phyloP scores from a whole-genome alignment of 2,797 vertebrate genomes.

The Aulostomus chinensis region DNA sequence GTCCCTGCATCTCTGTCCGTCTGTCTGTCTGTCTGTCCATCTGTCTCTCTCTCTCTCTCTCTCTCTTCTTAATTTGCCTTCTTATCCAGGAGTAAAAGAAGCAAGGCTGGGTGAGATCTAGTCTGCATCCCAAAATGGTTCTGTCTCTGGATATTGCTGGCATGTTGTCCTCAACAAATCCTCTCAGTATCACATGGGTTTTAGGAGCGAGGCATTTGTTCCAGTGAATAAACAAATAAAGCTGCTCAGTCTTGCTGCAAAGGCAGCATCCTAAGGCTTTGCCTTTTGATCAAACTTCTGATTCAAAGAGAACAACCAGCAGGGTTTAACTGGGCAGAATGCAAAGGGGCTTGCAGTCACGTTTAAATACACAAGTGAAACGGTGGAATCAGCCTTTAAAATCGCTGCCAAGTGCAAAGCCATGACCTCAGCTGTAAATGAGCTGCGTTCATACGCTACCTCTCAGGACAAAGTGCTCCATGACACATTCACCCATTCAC shows the following conservation, averaged over 20 bases:
- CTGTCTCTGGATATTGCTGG: conserved; percentile 4
- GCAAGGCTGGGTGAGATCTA: conserved; percentile 22
- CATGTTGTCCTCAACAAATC: conserved; percentile 19
- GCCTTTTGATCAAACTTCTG: not conserved
- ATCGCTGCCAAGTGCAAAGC: too few species aligned
- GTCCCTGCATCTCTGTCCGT: conserved; percentile 18
- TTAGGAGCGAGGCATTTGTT: conserved; percentile 9
- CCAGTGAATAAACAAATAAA: not conserved
- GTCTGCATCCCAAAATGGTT: conserved; percentile 1
- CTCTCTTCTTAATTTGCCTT: conserved; percentile 47
- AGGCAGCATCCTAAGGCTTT: not conserved
- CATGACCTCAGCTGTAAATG: too few species aligned
- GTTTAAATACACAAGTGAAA: not conserved
- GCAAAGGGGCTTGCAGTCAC: not conserved
- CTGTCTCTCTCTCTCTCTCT: conserved; percentile 13
- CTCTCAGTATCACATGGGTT: conserved; percentile 4
- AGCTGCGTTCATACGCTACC: too few species aligned
- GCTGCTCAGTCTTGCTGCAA: not conserved
- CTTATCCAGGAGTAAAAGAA: conserved; percentile 26
- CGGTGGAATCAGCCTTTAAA: not conserved
- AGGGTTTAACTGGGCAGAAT: not conserved
- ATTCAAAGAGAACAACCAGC: not conserved
- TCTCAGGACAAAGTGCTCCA: too few species aligned
- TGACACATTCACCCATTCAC: too few species aligned
- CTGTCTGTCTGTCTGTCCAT: conserved; percentile 11